phyloP scores from a whole-genome alignment of 2,113 vertebrate genomes.

The Trogon surrucura region DNA sequence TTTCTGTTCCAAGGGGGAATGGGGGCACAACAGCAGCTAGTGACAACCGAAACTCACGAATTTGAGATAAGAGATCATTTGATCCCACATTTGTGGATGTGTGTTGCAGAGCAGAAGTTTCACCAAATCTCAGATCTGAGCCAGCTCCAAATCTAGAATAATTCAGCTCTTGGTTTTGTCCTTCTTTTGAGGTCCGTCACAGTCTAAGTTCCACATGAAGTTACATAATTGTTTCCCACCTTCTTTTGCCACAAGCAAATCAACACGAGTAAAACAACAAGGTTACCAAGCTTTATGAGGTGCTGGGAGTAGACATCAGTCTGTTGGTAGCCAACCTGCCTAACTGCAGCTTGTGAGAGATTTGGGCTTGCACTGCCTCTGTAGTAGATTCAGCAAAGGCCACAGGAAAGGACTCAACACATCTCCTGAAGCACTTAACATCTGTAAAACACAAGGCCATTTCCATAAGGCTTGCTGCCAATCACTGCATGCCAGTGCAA shows the following conservation, averaged over 20 bases:
- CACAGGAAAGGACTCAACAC: not conserved
- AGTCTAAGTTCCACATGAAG: not conserved
- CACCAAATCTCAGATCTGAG: not conserved
- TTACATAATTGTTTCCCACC: not conserved
- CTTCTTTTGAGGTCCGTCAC: not conserved
- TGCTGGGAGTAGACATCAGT: not conserved
- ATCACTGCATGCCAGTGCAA: not conserved
- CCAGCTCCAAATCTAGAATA: not conserved
- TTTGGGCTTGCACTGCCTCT: not conserved
- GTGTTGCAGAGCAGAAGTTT: not conserved
- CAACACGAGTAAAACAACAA: not conserved
- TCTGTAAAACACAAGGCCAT: not conserved
- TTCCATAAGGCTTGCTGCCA: not conserved
- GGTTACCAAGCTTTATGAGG: not conserved
- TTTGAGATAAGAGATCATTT: not conserved
- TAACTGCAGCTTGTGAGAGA: not conserved
- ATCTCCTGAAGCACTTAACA: not conserved
- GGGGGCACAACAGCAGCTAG: not conserved
- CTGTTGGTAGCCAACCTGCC: not conserved
- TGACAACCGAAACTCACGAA: not conserved
- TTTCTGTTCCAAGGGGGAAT: not conserved
- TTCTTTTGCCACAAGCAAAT: not conserved
- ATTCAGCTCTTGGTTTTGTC: not conserved
- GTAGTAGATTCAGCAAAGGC: not conserved
- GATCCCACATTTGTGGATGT: not conserved